Evolutionary conservation across 2,797 vertebrate genomes (phyloP).

Genomic region (Cirrhinus molitorella): DNA sequence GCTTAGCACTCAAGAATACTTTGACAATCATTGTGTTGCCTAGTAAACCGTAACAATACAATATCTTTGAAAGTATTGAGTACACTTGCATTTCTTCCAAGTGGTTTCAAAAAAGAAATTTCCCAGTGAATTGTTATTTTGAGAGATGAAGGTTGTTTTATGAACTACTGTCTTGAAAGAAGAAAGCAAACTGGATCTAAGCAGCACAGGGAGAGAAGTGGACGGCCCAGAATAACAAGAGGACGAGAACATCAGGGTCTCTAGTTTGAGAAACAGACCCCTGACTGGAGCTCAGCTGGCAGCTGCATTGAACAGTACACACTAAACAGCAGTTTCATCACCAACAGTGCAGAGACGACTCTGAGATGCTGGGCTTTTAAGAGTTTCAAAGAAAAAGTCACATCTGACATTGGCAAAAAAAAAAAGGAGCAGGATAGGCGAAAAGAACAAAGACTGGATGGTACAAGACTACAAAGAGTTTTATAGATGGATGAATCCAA

Average conservation of each 20-base stretch:
- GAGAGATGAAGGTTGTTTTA: not conserved
- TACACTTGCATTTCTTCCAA: not conserved
- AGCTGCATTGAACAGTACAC: slow-evolving; percentile 7
- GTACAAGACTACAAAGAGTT: not conserved
- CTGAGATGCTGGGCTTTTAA: not conserved
- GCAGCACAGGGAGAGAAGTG: not conserved
- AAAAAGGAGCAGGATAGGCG: not conserved
- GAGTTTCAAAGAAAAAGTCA: not conserved
- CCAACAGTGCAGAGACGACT: not conserved
- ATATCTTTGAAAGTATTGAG: not conserved
- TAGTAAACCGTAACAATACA: not conserved
- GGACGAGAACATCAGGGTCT: slow-evolving; percentile 19
- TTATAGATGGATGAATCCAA: slow-evolving; percentile 5
- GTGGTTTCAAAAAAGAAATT: not conserved
- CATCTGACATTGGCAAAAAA: not conserved
- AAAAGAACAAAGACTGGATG: slow-evolving; percentile 10
- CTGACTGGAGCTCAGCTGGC: slow-evolving; percentile 18
- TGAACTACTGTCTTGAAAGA: slow-evolving; percentile 1
- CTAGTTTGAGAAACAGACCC: slow-evolving; percentile 19
- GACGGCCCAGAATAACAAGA: not conserved
- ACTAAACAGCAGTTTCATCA: slow-evolving; percentile 22
- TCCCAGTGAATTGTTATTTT: not conserved
- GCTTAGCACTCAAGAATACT: not conserved
- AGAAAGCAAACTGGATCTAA: not conserved
- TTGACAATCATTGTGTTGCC: not conserved